Evolutionary conservation across 2,113 vertebrate genomes (phyloP).

Genomic region (Proteles cristata): DNA sequence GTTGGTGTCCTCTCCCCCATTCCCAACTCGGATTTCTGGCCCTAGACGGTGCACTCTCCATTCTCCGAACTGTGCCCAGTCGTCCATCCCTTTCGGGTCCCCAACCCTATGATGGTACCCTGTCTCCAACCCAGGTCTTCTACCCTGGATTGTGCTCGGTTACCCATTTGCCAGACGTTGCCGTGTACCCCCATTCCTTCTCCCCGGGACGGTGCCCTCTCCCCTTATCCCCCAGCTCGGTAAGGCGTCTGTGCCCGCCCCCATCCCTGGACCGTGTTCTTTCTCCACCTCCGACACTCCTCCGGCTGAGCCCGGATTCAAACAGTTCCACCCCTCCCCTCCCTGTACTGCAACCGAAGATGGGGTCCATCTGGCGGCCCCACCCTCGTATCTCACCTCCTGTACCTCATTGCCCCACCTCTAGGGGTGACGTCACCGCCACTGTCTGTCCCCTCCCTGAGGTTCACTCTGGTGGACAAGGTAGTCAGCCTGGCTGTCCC

Average conservation of each 20-base stretch:
- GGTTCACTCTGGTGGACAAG: background rate
- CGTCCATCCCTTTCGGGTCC: background rate
- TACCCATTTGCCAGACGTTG: too few relatives aligned
- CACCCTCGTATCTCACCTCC: background rate
- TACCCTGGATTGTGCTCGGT: background rate
- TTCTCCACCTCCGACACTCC: background rate
- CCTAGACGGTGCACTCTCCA: background rate
- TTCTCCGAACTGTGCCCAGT: background rate
- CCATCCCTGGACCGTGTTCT: background rate
- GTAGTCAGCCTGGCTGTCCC: background rate
- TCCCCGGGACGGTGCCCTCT: too few relatives aligned
- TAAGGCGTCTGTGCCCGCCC: background rate
- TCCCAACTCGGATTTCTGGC: too few relatives aligned
- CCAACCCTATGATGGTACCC: background rate
- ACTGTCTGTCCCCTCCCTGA: background rate
- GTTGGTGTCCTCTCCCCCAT: too few relatives aligned
- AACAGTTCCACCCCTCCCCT: too few relatives aligned
- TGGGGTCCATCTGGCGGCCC: fast-evolving
- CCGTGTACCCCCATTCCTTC: background rate
- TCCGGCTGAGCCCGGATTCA: too few relatives aligned
- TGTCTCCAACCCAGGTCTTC: background rate
- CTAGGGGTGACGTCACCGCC: background rate
- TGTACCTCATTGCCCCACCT: background rate
- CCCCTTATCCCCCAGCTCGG: too few relatives aligned
- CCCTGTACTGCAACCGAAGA: background rate